phyloP scores from a whole-genome alignment of 2,888 invertebrate genomes.

The Halictus ligatus region DNA sequence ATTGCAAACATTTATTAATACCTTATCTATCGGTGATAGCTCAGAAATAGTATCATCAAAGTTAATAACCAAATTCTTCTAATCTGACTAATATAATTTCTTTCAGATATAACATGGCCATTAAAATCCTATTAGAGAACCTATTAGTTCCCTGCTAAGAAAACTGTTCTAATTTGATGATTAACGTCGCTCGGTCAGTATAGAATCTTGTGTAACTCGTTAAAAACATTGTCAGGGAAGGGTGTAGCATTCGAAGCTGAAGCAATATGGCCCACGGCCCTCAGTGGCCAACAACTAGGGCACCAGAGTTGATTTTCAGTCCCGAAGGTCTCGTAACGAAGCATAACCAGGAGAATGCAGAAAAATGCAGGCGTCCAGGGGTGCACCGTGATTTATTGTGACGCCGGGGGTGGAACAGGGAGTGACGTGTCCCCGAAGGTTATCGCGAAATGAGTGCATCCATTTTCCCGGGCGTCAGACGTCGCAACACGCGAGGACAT shows the following conservation, averaged over 20 bases:
- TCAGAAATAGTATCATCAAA: too few species aligned
- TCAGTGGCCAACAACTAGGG: background rate
- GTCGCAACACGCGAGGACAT: constrained; percentile 36
- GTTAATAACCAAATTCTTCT: background rate
- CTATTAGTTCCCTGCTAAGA: background rate
- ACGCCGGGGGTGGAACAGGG: background rate
- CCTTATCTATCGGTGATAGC: too few species aligned
- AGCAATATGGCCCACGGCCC: background rate
- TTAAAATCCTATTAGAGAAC: background rate
- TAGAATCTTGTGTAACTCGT: background rate
- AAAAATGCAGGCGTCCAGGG: constrained; percentile 25
- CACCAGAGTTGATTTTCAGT: background rate
- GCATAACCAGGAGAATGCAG: constrained; percentile 5
- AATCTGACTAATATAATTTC: background rate
- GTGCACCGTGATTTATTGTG: constrained; percentile 41
- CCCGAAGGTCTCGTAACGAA: constrained; percentile 4
- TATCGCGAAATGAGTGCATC: constrained; percentile 50
- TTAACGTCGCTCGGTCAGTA: background rate
- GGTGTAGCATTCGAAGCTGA: background rate
- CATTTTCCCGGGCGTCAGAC: constrained; percentile 50
- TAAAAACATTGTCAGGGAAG: background rate
- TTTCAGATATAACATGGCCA: background rate
- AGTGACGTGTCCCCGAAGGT: constrained; percentile 48
- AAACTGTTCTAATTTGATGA: background rate
- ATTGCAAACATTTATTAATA: too few species aligned